Conservation (phyloP, 2,797 vertebrate species). For the Podarcis lilfordi region DNA sequence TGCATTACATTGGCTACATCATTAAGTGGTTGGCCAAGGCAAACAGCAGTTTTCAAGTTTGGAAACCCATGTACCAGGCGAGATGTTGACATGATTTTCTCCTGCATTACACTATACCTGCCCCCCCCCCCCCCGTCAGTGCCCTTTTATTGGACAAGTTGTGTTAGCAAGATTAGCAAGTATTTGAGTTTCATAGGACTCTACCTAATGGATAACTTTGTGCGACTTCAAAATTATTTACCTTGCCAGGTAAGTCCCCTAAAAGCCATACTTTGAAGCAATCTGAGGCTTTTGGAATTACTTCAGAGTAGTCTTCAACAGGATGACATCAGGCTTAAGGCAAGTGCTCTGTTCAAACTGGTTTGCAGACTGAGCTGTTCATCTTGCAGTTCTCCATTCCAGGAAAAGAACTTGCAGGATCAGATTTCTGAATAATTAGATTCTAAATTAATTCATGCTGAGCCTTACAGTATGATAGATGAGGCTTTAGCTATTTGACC, state of each 20-base stretch:
- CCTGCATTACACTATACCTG: too few relatives aligned
- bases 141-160: neutral
- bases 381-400: neutral
- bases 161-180: neutral
- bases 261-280: neutral
- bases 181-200: neutral
- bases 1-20: too few relatives aligned
- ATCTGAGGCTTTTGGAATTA: neutral
- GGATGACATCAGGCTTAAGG: neutral
- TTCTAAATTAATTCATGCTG: conserved; percentile 12
- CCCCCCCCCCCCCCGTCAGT: too few relatives aligned
- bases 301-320: neutral
- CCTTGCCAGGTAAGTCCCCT: neutral
- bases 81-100: neutral
- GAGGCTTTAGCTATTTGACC: neutral
- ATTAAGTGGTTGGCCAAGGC: too few relatives aligned
- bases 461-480: neutral
- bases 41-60: too few relatives aligned
- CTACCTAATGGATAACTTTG: neutral
- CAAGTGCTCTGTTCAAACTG: neutral
- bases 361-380: neutral
- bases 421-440: neutral
- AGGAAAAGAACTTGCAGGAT: neutral
- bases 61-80: neutral
- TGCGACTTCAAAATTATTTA: neutral